phyloP scores from a whole-genome alignment of 2,888 invertebrate genomes.

The Rhimphoctona megacephalus region DNA sequence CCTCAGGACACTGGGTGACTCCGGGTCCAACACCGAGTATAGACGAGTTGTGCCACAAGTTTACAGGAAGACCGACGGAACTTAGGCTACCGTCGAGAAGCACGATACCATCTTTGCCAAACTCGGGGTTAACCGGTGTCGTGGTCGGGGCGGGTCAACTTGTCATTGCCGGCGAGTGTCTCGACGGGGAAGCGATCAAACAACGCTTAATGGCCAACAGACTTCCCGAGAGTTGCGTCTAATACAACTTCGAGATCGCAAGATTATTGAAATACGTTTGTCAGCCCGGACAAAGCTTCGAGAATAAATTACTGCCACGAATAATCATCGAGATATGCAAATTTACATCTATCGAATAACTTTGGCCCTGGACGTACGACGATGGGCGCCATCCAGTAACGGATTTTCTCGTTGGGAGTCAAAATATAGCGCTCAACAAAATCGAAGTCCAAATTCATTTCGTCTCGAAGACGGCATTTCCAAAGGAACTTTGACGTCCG shows the following conservation, averaged over 20 bases:
- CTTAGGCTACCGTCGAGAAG: conserved; percentile 83
- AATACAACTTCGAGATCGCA: conserved; percentile 81
- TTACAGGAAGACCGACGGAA: conserved; percentile 82
- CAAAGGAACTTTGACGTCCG: not conserved
- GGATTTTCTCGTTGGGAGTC: not conserved
- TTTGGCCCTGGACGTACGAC: not conserved
- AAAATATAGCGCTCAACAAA: not conserved
- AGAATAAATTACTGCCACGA: conserved; percentile 2
- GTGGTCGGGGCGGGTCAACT: conserved; percentile 80
- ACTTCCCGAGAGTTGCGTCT: conserved; percentile 95
- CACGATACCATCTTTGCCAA: conserved; percentile 79
- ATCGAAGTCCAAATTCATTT: not conserved
- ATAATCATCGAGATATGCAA: conserved; percentile 37
- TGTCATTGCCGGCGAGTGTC: conserved; percentile 85
- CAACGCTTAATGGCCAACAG: conserved; percentile 94
- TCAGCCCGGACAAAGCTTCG: not conserved
- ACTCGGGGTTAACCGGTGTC: conserved; percentile 74
- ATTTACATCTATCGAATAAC: conserved; percentile 3
- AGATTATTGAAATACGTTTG: conserved; percentile 37
- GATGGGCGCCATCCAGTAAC: not conserved
- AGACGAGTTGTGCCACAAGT: conserved; percentile 83
- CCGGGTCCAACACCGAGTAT: conserved; percentile 85
- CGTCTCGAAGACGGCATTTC: not conserved
- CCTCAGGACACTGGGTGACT: conserved; percentile 85
- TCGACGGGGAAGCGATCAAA: conserved; percentile 94